A percentile compares a stretch with the other conserved stretches of the same genome.
Evolutionary conservation across 2,888 invertebrate genomes (phyloP).

Genomic region (Drosophila mimetica): DNA sequence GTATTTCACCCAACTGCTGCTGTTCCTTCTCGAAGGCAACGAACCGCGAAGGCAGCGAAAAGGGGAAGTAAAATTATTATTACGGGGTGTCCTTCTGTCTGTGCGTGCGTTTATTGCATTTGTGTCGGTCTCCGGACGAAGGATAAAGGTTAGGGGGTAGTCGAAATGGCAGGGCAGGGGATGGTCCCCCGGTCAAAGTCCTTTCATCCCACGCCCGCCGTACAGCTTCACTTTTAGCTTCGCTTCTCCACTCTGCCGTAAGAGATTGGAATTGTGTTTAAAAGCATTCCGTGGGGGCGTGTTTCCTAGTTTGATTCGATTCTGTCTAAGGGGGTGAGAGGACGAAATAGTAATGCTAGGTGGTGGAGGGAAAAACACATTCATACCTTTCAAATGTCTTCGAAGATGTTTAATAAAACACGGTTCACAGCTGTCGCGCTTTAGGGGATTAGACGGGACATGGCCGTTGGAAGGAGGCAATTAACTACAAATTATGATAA

Average conservation of each 20-base stretch:
- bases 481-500: conserved; percentile 66
- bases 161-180: conserved; percentile 1
- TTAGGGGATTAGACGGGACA: conserved; percentile 23
- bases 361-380: background rate
- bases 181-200: conserved; percentile 15
- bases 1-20: background rate
- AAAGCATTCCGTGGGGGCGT: conserved; percentile 59
- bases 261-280: conserved; percentile 54
- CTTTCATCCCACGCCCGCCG: conserved; percentile 33
- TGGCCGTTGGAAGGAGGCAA: conserved; percentile 41
- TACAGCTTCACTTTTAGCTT: conserved; percentile 59
- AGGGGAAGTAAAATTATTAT: conserved; percentile 27
- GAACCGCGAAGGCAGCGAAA: conserved; percentile 32
- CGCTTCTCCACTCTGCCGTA: conserved; percentile 33
- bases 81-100: conserved; percentile 28
- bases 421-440: conserved; percentile 40
- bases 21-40: conserved; percentile 17
- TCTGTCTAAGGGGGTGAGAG: background rate
- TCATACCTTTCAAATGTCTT: conserved; percentile 31
- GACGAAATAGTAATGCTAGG: conserved; percentile 3
- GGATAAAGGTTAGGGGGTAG: conserved; percentile 13
- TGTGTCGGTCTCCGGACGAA: conserved; percentile 32
- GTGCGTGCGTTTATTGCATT: conserved; percentile 76
- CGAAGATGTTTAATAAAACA: conserved; percentile 47
- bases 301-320: conserved; percentile 32